phyloP scores from a whole-genome alignment of 2,797 vertebrate genomes.

The Alexandromys oeconomus region DNA sequence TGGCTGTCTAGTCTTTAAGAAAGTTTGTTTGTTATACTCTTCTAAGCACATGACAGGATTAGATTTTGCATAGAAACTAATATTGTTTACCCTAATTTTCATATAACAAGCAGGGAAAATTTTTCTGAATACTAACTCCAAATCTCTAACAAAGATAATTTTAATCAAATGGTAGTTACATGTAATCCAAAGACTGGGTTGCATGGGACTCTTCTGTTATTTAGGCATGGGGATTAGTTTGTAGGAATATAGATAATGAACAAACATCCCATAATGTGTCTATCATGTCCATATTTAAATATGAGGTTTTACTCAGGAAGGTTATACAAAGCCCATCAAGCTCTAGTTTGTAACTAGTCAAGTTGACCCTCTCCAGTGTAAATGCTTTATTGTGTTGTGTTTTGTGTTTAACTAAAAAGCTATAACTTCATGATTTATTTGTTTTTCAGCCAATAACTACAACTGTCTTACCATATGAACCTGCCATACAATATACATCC shows the following conservation, averaged over 20 bases:
- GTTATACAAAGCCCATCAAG: slow-evolving; percentile 29
- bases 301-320: slow-evolving; percentile 20
- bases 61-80: background rate
- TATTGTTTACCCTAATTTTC: background rate
- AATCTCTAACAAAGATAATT: slow-evolving; percentile 22
- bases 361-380: background rate
- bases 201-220: background rate
- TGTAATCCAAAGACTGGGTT: background rate
- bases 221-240: background rate
- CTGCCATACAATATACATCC: slow-evolving; percentile 15
- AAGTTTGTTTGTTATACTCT: background rate
- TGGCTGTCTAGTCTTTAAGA: slow-evolving; percentile 4
- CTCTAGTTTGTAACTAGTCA: background rate
- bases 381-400: slow-evolving; percentile 18
- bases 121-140: slow-evolving; percentile 34
- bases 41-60: slow-evolving; percentile 11
- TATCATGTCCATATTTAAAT: background rate
- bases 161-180: background rate
- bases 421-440: slow-evolving; percentile 35
- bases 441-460: slow-evolving; percentile 90
- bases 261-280: background rate
- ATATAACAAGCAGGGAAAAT: background rate
- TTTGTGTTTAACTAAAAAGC: slow-evolving; percentile 17
- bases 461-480: slow-evolving; percentile 80
- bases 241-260: background rate